These are phyloP conservation scores for Melipona quadrifasciata DNA, from an alignment of 1,140 invertebrate species.

Conservation along the genomic window DNA sequence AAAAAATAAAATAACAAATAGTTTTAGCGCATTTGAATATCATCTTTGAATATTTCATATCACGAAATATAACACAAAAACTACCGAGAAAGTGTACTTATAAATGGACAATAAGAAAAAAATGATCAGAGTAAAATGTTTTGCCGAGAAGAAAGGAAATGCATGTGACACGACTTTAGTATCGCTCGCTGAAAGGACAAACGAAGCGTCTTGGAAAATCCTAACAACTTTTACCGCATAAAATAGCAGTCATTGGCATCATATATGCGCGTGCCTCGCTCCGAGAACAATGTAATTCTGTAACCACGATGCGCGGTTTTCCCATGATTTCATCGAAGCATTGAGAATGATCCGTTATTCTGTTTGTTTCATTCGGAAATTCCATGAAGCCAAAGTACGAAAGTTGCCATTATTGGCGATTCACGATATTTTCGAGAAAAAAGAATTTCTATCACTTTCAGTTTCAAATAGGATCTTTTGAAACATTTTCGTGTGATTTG, in stretches of 20 bases:
- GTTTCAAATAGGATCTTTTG: background rate
- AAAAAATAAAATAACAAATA: background rate
- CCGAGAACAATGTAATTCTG: conserved; percentile 34
- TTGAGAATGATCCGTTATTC: conserved; percentile 8
- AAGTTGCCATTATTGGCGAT: background rate
- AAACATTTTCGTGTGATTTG: background rate
- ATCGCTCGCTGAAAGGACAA: conserved; percentile 14
- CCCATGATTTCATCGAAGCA: conserved; percentile 56
- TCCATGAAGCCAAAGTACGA: background rate
- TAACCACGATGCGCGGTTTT: conserved; percentile 48
- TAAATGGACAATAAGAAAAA: background rate
- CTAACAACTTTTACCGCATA: conserved; percentile 51
- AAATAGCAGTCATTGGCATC: conserved; percentile 50
- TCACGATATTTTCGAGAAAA: background rate
- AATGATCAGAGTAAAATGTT: background rate
- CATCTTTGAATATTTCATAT: background rate
- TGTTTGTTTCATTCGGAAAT: conserved; percentile 6
- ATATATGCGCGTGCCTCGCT: background rate
- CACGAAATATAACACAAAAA: background rate
- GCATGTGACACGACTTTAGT: background rate
- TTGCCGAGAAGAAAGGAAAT: conserved; percentile 1
- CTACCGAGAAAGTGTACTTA: background rate
- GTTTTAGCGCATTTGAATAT: background rate
- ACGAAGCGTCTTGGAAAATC: conserved; percentile 47
- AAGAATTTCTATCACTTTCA: too few species aligned